Evolutionary conservation across 2,113 vertebrate genomes (phyloP).

Genomic region (Cariama cristata): DNA sequence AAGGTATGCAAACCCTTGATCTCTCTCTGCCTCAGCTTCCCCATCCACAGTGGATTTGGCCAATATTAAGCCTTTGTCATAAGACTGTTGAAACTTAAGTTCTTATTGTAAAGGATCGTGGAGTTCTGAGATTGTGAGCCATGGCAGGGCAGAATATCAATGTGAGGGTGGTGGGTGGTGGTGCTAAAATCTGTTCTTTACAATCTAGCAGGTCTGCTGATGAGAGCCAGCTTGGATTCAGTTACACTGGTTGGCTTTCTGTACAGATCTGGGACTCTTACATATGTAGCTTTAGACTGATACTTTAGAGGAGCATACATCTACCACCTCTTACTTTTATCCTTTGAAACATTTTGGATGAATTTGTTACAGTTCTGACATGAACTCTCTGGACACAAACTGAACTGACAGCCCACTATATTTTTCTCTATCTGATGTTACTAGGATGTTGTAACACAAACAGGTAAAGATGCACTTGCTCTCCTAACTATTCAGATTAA

Average conservation of each 20-base stretch:
- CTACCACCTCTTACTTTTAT: background rate
- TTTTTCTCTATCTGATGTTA: background rate
- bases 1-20: background rate
- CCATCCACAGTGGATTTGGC: background rate
- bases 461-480: background rate
- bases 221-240: background rate
- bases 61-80: background rate
- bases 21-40: background rate
- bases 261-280: background rate
- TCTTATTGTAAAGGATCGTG: background rate
- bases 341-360: background rate
- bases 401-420: rapidly evolving
- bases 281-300: rapidly evolving
- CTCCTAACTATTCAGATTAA: background rate
- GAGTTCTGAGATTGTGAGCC: background rate
- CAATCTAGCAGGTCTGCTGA: background rate
- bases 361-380: background rate
- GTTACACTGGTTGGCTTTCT: background rate
- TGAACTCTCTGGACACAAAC: background rate
- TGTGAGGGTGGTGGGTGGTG: background rate
- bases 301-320: background rate
- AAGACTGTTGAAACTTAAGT: background rate
- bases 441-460: background rate
- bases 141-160: background rate
- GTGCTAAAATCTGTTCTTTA: background rate